A percentile compares a stretch with the other conserved stretches of the same genome.
These are phyloP conservation scores for Potorous gilbertii DNA, from an alignment of 2,797 vertebrate genomes.

Conservation along the genomic window DNA sequence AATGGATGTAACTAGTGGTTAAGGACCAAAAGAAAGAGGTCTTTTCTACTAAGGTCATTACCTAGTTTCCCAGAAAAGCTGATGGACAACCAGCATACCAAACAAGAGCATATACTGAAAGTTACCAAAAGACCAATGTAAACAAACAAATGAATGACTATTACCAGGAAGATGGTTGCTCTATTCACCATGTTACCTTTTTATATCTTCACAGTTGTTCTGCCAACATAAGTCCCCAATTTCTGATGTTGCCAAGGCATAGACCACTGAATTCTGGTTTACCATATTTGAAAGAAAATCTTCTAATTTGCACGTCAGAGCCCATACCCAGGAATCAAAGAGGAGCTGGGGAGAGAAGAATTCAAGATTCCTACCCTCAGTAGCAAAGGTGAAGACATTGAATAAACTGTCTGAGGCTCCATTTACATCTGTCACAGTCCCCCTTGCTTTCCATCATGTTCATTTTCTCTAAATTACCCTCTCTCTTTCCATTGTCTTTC, in stretches of 20 bases:
- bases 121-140: background rate
- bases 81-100: background rate
- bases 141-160: background rate
- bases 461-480: background rate
- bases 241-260: background rate
- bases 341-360: background rate
- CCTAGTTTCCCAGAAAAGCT: slow-evolving; percentile 36
- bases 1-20: background rate
- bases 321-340: background rate
- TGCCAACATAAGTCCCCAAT: background rate
- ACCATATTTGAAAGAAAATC: background rate
- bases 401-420: background rate
- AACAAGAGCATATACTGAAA: background rate
- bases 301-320: background rate
- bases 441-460: background rate
- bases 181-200: background rate
- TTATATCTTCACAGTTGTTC: background rate
- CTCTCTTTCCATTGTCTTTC: background rate
- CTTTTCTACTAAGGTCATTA: background rate
- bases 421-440: background rate
- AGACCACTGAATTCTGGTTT: background rate
- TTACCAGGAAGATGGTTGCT: background rate
- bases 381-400: background rate
- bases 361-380: background rate
- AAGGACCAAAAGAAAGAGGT: slow-evolving; percentile 6